A percentile compares a stretch with the other conserved stretches of the same genome.
These are phyloP conservation scores for Zonitis immaculata DNA, from an alignment of 2,888 invertebrate genomes.

Conservation along the genomic window DNA sequence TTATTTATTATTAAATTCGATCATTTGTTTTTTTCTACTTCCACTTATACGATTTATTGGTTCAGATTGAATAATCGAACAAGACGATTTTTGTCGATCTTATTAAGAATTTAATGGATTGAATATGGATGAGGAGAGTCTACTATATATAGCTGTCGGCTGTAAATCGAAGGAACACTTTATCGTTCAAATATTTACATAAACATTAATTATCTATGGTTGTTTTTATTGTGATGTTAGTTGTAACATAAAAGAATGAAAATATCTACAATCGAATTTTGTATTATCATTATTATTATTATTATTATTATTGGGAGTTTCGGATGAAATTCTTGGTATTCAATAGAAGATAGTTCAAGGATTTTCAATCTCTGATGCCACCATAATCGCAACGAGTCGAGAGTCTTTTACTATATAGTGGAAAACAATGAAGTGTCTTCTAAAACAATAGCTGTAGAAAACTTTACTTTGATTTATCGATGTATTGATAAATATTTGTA, in stretches of 20 bases:
- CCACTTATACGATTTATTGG: slow-evolving; percentile 19
- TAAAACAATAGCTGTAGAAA: slow-evolving; percentile 12
- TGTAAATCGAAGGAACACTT: slow-evolving; percentile 7
- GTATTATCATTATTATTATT: neutral
- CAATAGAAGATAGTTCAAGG: neutral
- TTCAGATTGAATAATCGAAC: slow-evolving; percentile 16
- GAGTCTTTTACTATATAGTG: neutral
- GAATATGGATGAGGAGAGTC: slow-evolving; percentile 15
- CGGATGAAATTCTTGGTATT: neutral
- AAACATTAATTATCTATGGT: neutral
- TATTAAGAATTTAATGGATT: slow-evolving; percentile 9
- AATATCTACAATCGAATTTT: no score
- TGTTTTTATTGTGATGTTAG: neutral
- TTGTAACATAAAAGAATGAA: no score
- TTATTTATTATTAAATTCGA: no score
- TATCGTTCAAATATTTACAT: slow-evolving; percentile 5
- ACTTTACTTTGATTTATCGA: slow-evolving; percentile 14
- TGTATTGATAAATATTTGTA: slow-evolving; percentile 14
- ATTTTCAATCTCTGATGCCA: neutral
- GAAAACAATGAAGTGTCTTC: slow-evolving; percentile 5
- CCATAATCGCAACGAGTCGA: neutral
- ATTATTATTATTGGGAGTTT: neutral
- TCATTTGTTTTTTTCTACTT: no score
- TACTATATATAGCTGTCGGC: neutral
- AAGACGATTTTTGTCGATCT: slow-evolving; percentile 2